phyloP scores from a whole-genome alignment of 1,140 invertebrate genomes.

The Drosophila setifemur region DNA sequence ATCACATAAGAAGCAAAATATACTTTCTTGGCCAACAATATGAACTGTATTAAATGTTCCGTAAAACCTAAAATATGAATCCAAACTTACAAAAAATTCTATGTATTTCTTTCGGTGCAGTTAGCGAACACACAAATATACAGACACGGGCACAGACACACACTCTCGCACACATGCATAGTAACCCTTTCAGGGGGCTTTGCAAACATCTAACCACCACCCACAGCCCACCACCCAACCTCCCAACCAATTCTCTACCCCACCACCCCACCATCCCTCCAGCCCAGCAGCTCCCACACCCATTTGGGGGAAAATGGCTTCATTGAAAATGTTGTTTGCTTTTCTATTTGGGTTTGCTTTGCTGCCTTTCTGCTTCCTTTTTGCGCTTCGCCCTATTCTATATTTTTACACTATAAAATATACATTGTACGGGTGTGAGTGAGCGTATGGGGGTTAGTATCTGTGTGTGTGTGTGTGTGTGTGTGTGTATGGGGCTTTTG shows the following conservation, averaged over 20 bases:
- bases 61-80: background rate
- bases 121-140: constrained; percentile 15
- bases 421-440: constrained; percentile 56
- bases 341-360: constrained; percentile 79
- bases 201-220: constrained; percentile 18
- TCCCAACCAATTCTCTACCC: too few relatives aligned
- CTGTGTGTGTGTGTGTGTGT: constrained; percentile 45
- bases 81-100: background rate
- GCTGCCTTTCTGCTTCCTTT: constrained; percentile 53
- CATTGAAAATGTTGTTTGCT: constrained; percentile 81
- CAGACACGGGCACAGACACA: constrained; percentile 8
- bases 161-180: constrained; percentile 28
- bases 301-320: constrained; percentile 70
- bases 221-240: background rate
- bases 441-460: constrained; percentile 1
- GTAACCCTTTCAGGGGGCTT: constrained; percentile 41
- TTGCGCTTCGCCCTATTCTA: constrained; percentile 61
- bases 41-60: too few relatives aligned
- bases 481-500: constrained; percentile 39
- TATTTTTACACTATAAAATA: constrained; percentile 81
- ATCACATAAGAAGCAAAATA: too few relatives aligned
- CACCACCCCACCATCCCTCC: too few relatives aligned
- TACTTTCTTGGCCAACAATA: too few relatives aligned
- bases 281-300: background rate
- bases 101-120: background rate